Conservation (phyloP, 2,113 vertebrate species). For the Paramisgurnus dabryanus region DNA sequence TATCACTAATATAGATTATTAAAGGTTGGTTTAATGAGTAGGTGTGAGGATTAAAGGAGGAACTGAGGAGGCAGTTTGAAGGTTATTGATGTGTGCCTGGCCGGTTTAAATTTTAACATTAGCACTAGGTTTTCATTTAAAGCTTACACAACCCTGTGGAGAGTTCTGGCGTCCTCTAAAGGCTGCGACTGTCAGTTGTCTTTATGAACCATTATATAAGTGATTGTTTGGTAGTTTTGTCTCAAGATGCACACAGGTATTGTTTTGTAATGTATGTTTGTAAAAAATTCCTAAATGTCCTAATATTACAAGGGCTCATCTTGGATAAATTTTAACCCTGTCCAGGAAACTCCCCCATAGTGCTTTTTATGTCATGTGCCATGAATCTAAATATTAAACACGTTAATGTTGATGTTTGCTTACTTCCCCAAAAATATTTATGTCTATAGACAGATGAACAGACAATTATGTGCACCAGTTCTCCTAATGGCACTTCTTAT, state of each 20-base stretch:
- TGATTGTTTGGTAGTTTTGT: neutral
- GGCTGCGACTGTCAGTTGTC: neutral
- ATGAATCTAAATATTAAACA: no score
- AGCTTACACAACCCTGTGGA: conserved; percentile 13
- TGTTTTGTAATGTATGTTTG: no score
- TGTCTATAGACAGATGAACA: neutral
- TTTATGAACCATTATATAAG: conserved; percentile 1
- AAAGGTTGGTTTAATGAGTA: conserved; percentile 14
- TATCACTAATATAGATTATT: conserved; percentile 37
- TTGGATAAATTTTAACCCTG: no score
- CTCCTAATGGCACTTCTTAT: conserved; percentile 15
- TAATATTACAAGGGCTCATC: no score
- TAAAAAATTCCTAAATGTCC: no score
- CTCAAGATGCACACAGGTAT: no score
- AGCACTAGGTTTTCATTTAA: neutral
- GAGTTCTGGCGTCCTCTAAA: conserved; percentile 22
- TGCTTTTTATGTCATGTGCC: no score
- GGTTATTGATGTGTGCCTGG: conserved; percentile 21
- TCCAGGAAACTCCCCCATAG: no score
- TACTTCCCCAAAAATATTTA: no score
- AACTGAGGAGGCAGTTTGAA: conserved; percentile 5
- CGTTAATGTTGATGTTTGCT: no score
- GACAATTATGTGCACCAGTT: neutral
- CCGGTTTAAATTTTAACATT: conserved; percentile 27
- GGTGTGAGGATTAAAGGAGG: neutral